Conservation (phyloP, 64 coral and sea anemone genomes). For the Montipora foliosa region DNA sequence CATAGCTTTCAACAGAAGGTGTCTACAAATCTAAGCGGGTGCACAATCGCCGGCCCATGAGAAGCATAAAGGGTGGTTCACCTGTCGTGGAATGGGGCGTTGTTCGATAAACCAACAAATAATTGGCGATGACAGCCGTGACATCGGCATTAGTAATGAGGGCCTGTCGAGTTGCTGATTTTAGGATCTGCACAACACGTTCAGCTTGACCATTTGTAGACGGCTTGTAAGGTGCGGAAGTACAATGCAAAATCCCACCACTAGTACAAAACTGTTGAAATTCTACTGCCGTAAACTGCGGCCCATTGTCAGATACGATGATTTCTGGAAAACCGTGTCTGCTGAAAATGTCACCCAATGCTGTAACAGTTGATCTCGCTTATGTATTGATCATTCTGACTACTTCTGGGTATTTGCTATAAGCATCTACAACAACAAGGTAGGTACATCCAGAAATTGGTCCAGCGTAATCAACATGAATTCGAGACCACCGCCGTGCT, state of each 20-base stretch:
- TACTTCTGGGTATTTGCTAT: too few relatives aligned
- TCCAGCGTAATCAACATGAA: too few relatives aligned
- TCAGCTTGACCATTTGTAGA: conserved; percentile 68
- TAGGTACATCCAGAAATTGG: too few relatives aligned
- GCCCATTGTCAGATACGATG: not conserved
- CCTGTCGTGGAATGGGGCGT: conserved; percentile 53
- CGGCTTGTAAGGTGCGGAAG: conserved; percentile 28
- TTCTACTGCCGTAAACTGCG: conserved; percentile 37
- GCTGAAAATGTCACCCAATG: too few relatives aligned
- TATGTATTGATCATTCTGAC: too few relatives aligned
- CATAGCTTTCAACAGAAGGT: too few relatives aligned
- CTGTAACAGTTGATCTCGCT: too few relatives aligned
- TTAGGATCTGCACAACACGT: conserved; percentile 60
- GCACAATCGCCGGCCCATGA: not conserved
- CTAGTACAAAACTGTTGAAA: conserved; percentile 56
- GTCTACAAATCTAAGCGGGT: too few relatives aligned
- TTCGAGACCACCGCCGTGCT: too few relatives aligned
- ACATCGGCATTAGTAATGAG: conserved; percentile 46
- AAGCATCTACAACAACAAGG: too few relatives aligned
- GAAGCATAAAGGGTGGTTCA: conserved; percentile 18
- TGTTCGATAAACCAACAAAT: conserved; percentile 12
- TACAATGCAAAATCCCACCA: conserved; percentile 46
- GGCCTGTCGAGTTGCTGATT: not conserved
- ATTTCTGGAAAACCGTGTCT: too few relatives aligned
- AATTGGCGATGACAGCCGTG: not conserved